These are phyloP conservation scores for Cydia fagiglandana DNA, from an alignment of 1,140 invertebrate species.

Conservation along the genomic window DNA sequence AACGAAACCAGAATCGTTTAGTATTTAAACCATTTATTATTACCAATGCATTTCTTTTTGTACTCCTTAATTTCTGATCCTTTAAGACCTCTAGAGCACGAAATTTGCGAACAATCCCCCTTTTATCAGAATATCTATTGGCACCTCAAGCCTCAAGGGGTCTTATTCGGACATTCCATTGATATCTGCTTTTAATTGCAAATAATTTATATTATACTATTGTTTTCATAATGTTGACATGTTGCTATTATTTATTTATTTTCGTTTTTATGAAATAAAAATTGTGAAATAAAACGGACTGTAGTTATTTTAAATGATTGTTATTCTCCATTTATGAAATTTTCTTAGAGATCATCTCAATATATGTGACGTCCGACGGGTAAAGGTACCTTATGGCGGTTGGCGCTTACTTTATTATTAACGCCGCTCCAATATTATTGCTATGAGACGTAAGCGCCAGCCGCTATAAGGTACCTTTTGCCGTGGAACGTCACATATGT, in stretches of 20 bases:
- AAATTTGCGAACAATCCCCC: not conserved
- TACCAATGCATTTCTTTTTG: conserved; percentile 23
- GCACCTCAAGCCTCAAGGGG: not conserved
- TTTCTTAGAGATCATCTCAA: not conserved
- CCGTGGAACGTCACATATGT: no score
- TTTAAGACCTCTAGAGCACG: not conserved
- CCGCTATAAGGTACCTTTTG: no score
- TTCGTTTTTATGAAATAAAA: conserved; percentile 52
- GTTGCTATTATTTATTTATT: conserved; percentile 45
- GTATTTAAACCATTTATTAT: not conserved
- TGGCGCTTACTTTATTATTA: no score
- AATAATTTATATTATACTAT: conserved; percentile 25
- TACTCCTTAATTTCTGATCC: conserved; percentile 16
- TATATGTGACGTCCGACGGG: no score
- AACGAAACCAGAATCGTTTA: not conserved
- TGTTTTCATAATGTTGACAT: conserved; percentile 41
- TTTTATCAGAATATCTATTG: not conserved
- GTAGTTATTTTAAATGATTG: not conserved
- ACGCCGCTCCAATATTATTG: no score
- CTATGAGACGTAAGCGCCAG: no score
- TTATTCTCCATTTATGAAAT: not conserved
- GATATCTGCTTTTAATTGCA: conserved; percentile 8
- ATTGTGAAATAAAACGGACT: not conserved
- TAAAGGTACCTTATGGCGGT: no score
- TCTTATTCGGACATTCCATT: conserved; percentile 27